Percentiles rank a stretch among this genome's conserved stretches.
These are phyloP conservation scores for Unio delphinus DNA, from an alignment of 2,888 invertebrate genomes.

Conservation along the genomic window DNA sequence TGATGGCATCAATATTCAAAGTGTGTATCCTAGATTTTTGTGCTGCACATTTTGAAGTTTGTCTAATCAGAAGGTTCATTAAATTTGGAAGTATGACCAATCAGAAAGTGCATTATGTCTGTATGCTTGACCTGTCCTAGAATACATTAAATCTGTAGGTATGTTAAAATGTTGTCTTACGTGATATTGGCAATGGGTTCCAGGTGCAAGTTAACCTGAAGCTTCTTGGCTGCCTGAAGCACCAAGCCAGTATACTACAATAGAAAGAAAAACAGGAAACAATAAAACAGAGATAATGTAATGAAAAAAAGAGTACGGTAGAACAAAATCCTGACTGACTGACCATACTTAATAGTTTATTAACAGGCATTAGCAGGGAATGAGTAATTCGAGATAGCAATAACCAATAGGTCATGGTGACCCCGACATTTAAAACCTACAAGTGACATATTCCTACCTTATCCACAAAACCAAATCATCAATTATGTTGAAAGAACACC, in stretches of 20 bases:
- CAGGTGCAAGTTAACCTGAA: slow-evolving; percentile 62
- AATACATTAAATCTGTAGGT: not conserved
- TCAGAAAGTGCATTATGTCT: not conserved
- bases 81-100: not conserved
- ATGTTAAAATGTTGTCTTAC: slow-evolving; percentile 29
- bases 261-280: slow-evolving; percentile 75
- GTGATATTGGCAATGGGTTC: slow-evolving; percentile 41
- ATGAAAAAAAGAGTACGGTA: slow-evolving; percentile 72
- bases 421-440: no score
- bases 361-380: no score
- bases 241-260: slow-evolving; percentile 62
- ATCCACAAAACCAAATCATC: no score
- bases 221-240: slow-evolving; percentile 56
- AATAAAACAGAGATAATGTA: slow-evolving; percentile 77
- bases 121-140: not conserved
- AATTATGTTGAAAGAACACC: no score
- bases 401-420: no score
- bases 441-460: no score
- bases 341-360: no score
- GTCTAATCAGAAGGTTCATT: not conserved
- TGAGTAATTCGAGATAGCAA: no score
- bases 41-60: not conserved
- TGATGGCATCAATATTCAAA: no score
- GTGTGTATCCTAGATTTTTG: no score
- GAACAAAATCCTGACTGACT: not conserved